phyloP scores from a whole-genome alignment of 2,797 vertebrate genomes.

The Triplophysa yarkandensis region DNA sequence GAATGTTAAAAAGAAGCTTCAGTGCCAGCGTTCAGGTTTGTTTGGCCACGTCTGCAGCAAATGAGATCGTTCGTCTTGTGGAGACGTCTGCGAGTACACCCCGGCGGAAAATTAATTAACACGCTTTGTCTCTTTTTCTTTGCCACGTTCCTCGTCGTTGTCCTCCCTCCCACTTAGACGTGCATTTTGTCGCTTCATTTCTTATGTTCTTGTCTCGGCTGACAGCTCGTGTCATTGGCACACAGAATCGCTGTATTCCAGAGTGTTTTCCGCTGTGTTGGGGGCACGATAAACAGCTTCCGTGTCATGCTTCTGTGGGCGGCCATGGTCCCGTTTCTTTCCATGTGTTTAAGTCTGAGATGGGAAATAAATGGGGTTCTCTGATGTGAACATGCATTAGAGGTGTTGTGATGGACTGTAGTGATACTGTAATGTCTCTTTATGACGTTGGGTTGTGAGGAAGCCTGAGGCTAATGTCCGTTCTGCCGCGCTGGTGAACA shows the following conservation, averaged over 20 bases:
- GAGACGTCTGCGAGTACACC: conserved; percentile 39
- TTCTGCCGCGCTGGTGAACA: conserved; percentile 1
- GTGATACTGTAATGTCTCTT: conserved; percentile 49
- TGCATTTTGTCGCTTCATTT: conserved; percentile 50
- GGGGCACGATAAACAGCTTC: conserved; percentile 26
- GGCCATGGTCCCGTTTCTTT: neutral
- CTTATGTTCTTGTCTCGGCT: conserved; percentile 62
- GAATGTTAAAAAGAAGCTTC: conserved; percentile 40
- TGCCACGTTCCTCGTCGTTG: conserved; percentile 38
- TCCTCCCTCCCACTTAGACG: conserved; percentile 49
- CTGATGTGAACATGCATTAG: conserved; percentile 35
- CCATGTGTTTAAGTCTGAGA: conserved; percentile 16
- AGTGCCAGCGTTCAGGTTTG: conserved; percentile 48
- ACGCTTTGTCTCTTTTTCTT: conserved; percentile 58
- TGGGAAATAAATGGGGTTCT: conserved; percentile 46
- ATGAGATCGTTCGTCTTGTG: conserved; percentile 61
- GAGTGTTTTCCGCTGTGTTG: conserved; percentile 38
- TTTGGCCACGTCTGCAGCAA: conserved; percentile 53
- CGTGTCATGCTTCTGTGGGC: conserved; percentile 44
- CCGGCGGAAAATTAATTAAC: conserved; percentile 58
- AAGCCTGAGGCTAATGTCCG: conserved; percentile 38
- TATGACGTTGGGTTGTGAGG: conserved; percentile 23
- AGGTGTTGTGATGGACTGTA: too few relatives aligned
- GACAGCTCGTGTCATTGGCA: conserved; percentile 51
- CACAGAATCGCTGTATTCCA: conserved; percentile 48